phyloP scores from a whole-genome alignment of 2,888 invertebrate species.

The Caenorhabditis angaria region DNA sequence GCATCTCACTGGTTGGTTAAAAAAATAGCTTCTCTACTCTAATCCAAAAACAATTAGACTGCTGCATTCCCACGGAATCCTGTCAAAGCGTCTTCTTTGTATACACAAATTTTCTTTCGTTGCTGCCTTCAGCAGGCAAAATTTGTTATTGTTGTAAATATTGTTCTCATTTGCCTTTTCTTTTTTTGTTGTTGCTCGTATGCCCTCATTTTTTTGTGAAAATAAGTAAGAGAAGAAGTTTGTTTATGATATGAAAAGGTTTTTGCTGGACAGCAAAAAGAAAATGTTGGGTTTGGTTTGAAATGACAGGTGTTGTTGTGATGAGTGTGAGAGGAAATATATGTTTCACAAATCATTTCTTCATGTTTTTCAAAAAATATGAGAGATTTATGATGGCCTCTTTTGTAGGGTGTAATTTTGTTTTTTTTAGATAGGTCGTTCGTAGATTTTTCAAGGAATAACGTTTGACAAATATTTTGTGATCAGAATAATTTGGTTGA shows the following conservation, averaged over 20 bases:
- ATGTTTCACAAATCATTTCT: conserved; percentile 2
- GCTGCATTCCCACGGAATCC: background rate
- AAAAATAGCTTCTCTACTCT: too few relatives aligned
- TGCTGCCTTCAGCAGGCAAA: background rate
- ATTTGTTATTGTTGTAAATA: background rate
- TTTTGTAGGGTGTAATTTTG: too few relatives aligned
- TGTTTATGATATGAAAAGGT: too few relatives aligned
- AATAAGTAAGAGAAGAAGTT: background rate
- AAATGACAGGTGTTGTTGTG: background rate
- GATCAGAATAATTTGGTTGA: too few relatives aligned
- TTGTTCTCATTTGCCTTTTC: background rate
- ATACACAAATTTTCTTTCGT: background rate
- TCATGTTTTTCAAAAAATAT: background rate
- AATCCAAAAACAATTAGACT: too few relatives aligned
- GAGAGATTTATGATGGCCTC: too few relatives aligned
- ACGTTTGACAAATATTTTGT: too few relatives aligned
- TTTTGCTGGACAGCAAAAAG: too few relatives aligned
- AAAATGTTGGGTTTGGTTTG: background rate
- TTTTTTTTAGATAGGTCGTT: too few relatives aligned
- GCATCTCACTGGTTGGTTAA: too few relatives aligned
- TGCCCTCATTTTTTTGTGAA: background rate
- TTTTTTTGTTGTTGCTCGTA: too few relatives aligned
- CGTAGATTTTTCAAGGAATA: too few relatives aligned
- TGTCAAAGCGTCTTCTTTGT: background rate
- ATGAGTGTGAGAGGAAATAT: background rate